Conservation (phyloP, 2,797 vertebrate species). For the Setipinna tenuifilis region DNA sequence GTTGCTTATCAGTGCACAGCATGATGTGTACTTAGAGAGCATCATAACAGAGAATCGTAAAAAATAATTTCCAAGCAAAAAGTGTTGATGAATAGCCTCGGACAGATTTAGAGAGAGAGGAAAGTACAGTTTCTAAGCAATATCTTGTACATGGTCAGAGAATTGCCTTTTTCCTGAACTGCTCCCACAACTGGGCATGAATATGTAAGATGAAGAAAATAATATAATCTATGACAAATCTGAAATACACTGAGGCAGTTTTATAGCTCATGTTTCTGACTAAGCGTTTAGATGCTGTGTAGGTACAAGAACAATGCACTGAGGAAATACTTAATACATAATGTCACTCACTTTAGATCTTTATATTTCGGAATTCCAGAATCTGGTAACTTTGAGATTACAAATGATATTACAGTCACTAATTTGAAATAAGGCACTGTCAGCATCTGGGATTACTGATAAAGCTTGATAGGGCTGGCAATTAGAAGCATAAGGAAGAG, state of each 20-base stretch:
- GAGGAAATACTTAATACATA: neutral
- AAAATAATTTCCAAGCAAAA: neutral
- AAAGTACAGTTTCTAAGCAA: neutral
- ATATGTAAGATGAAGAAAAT: neutral
- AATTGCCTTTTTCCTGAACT: neutral
- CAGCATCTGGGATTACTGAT: neutral
- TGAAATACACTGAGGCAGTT: neutral
- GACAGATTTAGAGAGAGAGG: neutral
- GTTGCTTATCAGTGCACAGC: neutral
- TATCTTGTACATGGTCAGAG: neutral
- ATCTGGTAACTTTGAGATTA: neutral
- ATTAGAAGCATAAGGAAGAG: neutral
- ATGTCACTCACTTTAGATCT: neutral
- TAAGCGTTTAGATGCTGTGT: neutral
- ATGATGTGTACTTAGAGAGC: neutral
- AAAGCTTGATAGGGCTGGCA: neutral
- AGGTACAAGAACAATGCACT: neutral
- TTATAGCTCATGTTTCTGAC: neutral
- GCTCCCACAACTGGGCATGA: neutral
- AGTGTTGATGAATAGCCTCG: neutral
- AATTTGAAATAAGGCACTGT: neutral
- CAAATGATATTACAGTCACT: neutral
- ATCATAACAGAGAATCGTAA: neutral
- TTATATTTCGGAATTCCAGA: neutral
- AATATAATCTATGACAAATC: neutral